Evolutionary conservation across 2,888 invertebrate genomes (phyloP).

Genomic region (Pachymerium ferrugineum): DNA sequence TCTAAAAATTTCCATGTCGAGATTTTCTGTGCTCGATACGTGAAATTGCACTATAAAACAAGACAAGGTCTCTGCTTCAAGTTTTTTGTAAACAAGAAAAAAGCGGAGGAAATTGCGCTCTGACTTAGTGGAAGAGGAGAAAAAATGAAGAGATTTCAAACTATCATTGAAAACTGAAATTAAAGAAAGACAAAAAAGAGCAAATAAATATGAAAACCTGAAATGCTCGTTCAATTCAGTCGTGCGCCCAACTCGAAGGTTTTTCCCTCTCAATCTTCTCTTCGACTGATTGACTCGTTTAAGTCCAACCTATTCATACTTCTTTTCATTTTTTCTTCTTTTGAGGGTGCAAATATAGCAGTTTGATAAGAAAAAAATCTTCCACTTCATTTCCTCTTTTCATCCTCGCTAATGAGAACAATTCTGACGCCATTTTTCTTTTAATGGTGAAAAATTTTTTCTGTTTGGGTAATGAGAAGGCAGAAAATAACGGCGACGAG

Average conservation of each 20-base stretch:
- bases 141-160: neutral
- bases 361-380: conserved; percentile 15
- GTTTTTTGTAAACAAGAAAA: neutral
- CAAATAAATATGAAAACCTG: conserved; percentile 2
- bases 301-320: conserved; percentile 12
- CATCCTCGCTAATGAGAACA: conserved; percentile 27
- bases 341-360: conserved; percentile 15
- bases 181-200: neutral
- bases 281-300: conserved; percentile 25
- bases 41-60: neutral
- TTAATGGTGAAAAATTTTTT: conserved; percentile 6
- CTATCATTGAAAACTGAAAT: neutral
- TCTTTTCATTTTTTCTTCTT: conserved; percentile 12
- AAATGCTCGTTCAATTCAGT: neutral
- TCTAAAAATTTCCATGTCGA: neutral
- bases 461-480: conserved; percentile 9
- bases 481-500: conserved; percentile 14
- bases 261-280: neutral
- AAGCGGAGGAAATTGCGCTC: neutral
- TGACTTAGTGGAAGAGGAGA: neutral
- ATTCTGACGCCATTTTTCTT: conserved; percentile 24
- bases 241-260: neutral
- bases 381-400: conserved; percentile 22
- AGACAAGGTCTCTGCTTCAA: neutral
- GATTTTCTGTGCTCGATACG: neutral